A percentile compares a stretch with the other conserved stretches of the same genome.
Evolutionary conservation across 2,888 invertebrate species (phyloP).

Genomic region (Tetramorium bicarinatum): DNA sequence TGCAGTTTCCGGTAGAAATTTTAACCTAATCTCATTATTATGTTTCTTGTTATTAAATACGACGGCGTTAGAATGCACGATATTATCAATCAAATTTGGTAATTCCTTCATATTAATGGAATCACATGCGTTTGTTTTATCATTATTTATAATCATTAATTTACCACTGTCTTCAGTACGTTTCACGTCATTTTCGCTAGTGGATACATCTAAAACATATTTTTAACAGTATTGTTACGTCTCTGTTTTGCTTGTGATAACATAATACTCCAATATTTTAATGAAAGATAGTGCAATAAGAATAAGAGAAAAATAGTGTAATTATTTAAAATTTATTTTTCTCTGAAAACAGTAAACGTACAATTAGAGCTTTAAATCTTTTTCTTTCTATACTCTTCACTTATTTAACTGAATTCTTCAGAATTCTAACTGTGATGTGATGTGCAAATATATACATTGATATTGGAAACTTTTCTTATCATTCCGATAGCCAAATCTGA

Average conservation of each 20-base stretch:
- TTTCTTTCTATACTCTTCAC: conserved; percentile 1
- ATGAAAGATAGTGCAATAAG: background rate
- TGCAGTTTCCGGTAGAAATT: conserved; percentile 67
- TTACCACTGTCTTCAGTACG: background rate
- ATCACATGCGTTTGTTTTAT: background rate
- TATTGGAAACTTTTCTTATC: no score
- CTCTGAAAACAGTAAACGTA: background rate
- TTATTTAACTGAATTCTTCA: background rate
- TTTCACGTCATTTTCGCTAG: background rate
- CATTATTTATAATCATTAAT: conserved; percentile 21
- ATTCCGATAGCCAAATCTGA: no score
- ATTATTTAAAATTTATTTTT: background rate
- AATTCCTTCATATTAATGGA: conserved; percentile 15
- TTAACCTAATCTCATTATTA: conserved; percentile 17
- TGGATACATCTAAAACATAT: conserved; percentile 17
- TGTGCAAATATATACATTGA: no score
- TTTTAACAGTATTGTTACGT: background rate
- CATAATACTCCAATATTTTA: background rate
- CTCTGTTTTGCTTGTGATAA: background rate
- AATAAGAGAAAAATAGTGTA: background rate
- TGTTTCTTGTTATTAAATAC: conserved; percentile 9
- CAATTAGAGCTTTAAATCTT: background rate
- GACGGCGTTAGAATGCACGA: background rate
- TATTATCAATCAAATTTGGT: background rate
- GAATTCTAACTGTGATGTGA: no score